These are phyloP conservation scores for Gymnogyps californianus DNA, from an alignment of 2,113 vertebrate species.

Conservation along the genomic window DNA sequence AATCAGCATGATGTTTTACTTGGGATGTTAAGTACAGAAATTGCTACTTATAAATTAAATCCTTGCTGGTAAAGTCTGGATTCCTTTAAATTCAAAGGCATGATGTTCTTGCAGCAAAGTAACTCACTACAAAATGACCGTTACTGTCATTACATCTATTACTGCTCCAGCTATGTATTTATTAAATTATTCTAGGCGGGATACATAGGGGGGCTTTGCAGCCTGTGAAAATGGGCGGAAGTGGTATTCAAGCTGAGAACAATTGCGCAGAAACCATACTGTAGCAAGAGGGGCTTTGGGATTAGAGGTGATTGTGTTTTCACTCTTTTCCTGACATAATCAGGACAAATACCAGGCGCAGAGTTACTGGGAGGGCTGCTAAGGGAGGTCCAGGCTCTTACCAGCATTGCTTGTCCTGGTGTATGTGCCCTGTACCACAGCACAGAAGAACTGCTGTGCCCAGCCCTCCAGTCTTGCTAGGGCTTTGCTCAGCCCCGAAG, in stretches of 20 bases:
- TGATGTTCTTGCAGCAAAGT: neutral
- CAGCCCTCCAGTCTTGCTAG: neutral
- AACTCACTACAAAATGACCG: neutral
- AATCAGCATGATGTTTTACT: neutral
- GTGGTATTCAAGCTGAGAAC: conserved; percentile 34
- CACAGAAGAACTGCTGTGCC: neutral
- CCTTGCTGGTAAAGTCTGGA: neutral
- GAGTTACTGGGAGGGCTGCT: neutral
- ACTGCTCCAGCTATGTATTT: neutral
- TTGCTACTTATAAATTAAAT: neutral
- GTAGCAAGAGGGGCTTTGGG: conserved; percentile 36
- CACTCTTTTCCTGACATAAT: conserved; percentile 31
- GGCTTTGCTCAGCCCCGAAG: neutral
- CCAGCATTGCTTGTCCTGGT: neutral
- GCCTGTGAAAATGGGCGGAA: conserved; percentile 20
- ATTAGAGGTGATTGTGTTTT: conserved; percentile 53
- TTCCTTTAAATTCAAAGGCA: neutral
- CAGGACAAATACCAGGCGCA: conserved; percentile 4
- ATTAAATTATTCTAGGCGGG: neutral
- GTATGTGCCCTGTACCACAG: neutral
- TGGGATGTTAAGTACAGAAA: neutral
- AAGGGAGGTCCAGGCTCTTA: neutral
- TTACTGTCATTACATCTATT: neutral
- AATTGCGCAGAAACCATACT: conserved; percentile 5
- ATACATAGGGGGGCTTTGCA: neutral